Percentiles rank a stretch among this genome's conserved stretches.
These are phyloP conservation scores for Murina feae DNA, from an alignment of 2,113 vertebrate genomes.

Conservation along the genomic window DNA sequence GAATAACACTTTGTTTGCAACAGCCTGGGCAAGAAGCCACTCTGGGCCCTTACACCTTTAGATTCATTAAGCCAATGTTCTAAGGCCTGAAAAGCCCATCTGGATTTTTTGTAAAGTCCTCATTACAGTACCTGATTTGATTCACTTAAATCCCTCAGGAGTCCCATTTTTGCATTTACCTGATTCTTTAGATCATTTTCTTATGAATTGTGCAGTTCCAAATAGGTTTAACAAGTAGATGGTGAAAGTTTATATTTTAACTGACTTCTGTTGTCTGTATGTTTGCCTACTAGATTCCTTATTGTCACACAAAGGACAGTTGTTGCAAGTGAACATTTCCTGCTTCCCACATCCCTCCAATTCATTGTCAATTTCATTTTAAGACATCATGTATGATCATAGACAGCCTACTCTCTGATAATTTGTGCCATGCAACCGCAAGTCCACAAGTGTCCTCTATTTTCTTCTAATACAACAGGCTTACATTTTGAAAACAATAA, in stretches of 20 bases:
- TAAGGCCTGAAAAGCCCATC: not conserved
- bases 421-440: conserved; percentile 5
- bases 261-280: conserved; percentile 71
- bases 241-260: conserved; percentile 70
- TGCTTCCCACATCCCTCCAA: conserved; percentile 39
- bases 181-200: conserved; percentile 50
- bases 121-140: not conserved
- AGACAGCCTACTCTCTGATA: not conserved
- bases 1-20: not conserved
- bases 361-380: conserved; percentile 37
- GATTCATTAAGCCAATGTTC: not conserved
- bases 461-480: not conserved
- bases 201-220: conserved; percentile 37
- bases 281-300: conserved; percentile 76
- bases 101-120: not conserved
- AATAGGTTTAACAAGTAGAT: conserved; percentile 36
- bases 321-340: conserved; percentile 55
- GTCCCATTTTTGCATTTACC: conserved; percentile 23
- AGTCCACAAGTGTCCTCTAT: not conserved
- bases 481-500: conserved; percentile 42
- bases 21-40: not conserved
- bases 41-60: not conserved
- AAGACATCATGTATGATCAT: conserved; percentile 37
- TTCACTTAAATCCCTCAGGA: conserved; percentile 5
- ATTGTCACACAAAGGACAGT: conserved; percentile 76